Evolutionary conservation across 2,113 vertebrate genomes (phyloP).

Genomic region (Lophochroa leadbeateri): DNA sequence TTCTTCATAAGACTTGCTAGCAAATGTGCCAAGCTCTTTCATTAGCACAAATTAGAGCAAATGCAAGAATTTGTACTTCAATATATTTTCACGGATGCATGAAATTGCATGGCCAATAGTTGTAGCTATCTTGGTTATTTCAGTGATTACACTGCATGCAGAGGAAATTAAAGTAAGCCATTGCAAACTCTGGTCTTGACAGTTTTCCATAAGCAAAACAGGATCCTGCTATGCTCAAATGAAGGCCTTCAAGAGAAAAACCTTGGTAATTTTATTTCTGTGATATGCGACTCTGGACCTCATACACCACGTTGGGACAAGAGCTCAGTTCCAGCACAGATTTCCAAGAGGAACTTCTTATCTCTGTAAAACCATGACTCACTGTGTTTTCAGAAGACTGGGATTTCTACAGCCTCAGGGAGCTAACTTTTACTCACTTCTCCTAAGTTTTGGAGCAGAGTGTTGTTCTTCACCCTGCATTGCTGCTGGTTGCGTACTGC

Average conservation of each 20-base stretch:
- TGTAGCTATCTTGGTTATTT: slow-evolving; percentile 39
- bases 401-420: background rate
- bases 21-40: slow-evolving; percentile 51
- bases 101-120: slow-evolving; percentile 61
- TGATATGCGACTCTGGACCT: background rate
- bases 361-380: background rate
- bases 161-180: slow-evolving; percentile 41
- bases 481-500: background rate
- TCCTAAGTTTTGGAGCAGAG: background rate
- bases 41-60: slow-evolving; percentile 66
- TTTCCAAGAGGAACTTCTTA: background rate
- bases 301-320: background rate
- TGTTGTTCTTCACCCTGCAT: accelerated
- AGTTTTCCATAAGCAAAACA: background rate
- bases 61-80: slow-evolving; percentile 40
- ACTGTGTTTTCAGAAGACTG: background rate
- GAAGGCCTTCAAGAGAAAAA: background rate
- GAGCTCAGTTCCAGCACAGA: background rate
- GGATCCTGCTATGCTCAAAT: background rate
- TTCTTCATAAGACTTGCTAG: background rate
- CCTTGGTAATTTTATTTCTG: background rate
- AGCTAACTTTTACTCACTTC: background rate
- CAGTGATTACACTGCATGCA: background rate
- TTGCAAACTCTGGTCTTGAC: background rate
- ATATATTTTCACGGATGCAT: slow-evolving; percentile 61